phyloP scores from a whole-genome alignment of 2,888 invertebrate genomes.

The Eledona agricola region DNA sequence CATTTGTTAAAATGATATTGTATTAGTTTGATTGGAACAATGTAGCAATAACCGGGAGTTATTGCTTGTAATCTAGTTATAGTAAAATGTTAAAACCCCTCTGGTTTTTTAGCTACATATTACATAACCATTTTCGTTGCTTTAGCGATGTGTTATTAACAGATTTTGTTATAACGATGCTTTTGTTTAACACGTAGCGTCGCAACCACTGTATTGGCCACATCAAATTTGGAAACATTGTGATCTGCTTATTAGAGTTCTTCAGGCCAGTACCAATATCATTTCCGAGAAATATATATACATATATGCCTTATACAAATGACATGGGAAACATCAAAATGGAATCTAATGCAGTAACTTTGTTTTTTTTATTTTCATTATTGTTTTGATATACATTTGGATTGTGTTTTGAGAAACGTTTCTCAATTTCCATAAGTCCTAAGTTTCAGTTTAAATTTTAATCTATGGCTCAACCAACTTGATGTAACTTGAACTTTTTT shows the following conservation, averaged over 20 bases:
- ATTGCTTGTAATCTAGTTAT: constrained; percentile 17
- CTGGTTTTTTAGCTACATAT: constrained; percentile 30
- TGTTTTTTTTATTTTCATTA: constrained; percentile 23
- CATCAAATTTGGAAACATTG: constrained; percentile 19
- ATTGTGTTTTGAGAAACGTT: constrained; percentile 27
- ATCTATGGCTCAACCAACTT: not conserved
- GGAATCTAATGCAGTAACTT: constrained; percentile 10
- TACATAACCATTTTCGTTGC: constrained; percentile 33
- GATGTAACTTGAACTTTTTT: not conserved
- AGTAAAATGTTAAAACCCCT: constrained; percentile 28
- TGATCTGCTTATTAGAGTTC: constrained; percentile 2
- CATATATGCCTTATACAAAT: constrained; percentile 26
- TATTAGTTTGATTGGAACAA: constrained; percentile 28
- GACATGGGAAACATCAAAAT: constrained; percentile 22
- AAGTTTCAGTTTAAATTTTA: not conserved
- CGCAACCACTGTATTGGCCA: constrained; percentile 38
- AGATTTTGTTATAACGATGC: constrained; percentile 22
- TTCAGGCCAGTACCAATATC: constrained; percentile 22
- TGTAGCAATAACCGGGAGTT: constrained; percentile 19
- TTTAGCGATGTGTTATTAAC: constrained; percentile 37
- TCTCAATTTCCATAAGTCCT: constrained; percentile 12
- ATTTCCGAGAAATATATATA: constrained; percentile 15
- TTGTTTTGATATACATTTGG: constrained; percentile 22
- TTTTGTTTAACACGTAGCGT: constrained; percentile 37
- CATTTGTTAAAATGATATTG: constrained; percentile 33